Evolutionary conservation across 1,140 invertebrate species (phyloP).

Genomic region (Mercenaria mercenaria): DNA sequence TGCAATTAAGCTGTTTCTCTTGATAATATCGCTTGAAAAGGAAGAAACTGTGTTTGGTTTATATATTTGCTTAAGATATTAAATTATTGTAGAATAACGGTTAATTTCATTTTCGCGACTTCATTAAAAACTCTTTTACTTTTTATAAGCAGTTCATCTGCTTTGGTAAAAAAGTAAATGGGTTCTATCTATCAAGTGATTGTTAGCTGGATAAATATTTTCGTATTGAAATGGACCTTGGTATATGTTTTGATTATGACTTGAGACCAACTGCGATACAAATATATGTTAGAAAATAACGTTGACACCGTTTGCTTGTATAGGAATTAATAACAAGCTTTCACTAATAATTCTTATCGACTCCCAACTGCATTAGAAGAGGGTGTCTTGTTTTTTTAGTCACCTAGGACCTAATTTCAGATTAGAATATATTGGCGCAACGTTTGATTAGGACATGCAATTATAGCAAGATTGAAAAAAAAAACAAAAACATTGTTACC

Average conservation of each 20-base stretch:
- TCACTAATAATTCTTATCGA: too few species aligned
- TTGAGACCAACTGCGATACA: conserved; percentile 1
- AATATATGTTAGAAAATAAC: background rate
- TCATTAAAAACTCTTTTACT: background rate
- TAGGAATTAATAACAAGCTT: background rate
- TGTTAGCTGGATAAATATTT: conserved; percentile 23
- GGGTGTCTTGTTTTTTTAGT: background rate
- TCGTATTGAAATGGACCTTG: conserved; percentile 48
- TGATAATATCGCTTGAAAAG: background rate
- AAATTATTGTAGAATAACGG: background rate
- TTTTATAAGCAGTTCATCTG: conserved; percentile 15
- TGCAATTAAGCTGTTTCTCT: background rate
- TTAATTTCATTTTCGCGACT: background rate
- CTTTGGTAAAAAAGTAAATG: background rate
- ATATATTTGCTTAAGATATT: background rate
- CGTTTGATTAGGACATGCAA: too few species aligned
- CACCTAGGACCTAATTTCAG: background rate
- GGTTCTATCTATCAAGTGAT: background rate
- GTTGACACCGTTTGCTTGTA: background rate
- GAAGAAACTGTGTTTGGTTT: background rate
- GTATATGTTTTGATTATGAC: conserved; percentile 40
- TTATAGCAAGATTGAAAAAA: too few species aligned
- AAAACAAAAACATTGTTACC: too few species aligned
- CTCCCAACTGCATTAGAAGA: too few species aligned
- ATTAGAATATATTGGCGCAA: too few species aligned